Evolutionary conservation across 2,888 invertebrate species (phyloP).

Genomic region (Tyria jacobaeae): DNA sequence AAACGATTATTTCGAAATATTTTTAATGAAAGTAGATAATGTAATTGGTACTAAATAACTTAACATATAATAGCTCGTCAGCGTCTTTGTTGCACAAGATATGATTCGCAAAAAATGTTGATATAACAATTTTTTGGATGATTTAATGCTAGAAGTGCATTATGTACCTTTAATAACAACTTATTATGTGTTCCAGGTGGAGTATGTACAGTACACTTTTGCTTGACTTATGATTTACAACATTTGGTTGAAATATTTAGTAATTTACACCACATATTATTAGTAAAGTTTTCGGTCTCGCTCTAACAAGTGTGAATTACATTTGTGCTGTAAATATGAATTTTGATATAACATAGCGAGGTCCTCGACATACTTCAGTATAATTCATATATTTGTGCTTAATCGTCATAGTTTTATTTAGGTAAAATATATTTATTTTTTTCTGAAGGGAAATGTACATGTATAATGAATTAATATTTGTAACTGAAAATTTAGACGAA

Average conservation of each 20-base stretch:
- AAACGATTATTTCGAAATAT: constrained; percentile 41
- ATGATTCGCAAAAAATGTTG: constrained; percentile 5
- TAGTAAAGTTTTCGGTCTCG: background rate
- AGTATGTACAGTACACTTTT: background rate
- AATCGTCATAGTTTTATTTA: no score
- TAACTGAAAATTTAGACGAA: no score
- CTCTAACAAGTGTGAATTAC: background rate
- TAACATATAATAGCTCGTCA: constrained; percentile 29
- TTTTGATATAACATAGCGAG: no score
- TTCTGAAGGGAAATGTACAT: no score
- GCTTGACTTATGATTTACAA: constrained; percentile 8
- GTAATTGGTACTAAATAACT: constrained; percentile 41
- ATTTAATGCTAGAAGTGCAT: background rate
- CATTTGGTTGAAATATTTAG: background rate
- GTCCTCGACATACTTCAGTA: no score
- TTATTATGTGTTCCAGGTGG: background rate
- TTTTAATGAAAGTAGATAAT: constrained; percentile 44
- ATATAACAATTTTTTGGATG: background rate
- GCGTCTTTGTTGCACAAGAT: constrained; percentile 23
- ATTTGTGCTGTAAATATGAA: background rate
- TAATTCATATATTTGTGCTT: no score
- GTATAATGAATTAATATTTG: no score
- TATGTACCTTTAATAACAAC: background rate
- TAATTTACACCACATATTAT: background rate
- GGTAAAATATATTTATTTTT: no score